phyloP scores from a whole-genome alignment of 1,140 invertebrate genomes.

The Drosophila willistoni region DNA sequence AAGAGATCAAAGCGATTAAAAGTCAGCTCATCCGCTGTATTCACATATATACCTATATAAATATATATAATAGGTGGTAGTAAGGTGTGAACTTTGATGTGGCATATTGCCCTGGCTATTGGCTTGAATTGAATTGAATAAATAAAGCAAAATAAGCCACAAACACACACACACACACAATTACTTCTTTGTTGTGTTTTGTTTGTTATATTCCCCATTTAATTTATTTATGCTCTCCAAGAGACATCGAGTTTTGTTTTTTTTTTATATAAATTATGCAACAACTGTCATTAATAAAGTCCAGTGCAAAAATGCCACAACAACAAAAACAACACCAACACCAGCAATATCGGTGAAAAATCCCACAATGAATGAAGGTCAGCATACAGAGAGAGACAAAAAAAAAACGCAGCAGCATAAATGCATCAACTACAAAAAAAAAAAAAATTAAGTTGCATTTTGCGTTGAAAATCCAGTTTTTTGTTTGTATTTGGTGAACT shows the following conservation, averaged over 20 bases:
- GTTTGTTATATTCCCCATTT: constrained; percentile 15
- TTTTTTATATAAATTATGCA: constrained; percentile 70
- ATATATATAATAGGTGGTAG: constrained; percentile 20
- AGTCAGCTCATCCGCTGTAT: constrained; percentile 32
- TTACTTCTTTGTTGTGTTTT: neutral
- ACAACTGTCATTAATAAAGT: constrained; percentile 80
- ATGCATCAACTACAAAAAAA: constrained; percentile 44
- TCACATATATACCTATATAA: constrained; percentile 8
- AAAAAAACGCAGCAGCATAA: constrained; percentile 65
- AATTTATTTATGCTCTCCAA: constrained; percentile 20
- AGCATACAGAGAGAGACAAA: constrained; percentile 60
- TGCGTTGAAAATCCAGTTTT: constrained; percentile 78
- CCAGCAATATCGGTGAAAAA: constrained; percentile 43
- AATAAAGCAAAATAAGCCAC: neutral
- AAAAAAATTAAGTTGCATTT: constrained; percentile 71
- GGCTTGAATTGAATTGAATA: constrained; percentile 15
- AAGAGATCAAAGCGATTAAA: constrained; percentile 66
- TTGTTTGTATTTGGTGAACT: constrained; percentile 67
- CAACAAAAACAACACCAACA: constrained; percentile 21
- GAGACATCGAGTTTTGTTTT: neutral
- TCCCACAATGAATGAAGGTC: constrained; percentile 79
- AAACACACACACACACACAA: neutral
- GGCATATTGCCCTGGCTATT: constrained; percentile 53
- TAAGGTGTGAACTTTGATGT: constrained; percentile 69
- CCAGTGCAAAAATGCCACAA: constrained; percentile 56